Conservation (phyloP, 2,113 vertebrate species). For the Alethe diademata region DNA sequence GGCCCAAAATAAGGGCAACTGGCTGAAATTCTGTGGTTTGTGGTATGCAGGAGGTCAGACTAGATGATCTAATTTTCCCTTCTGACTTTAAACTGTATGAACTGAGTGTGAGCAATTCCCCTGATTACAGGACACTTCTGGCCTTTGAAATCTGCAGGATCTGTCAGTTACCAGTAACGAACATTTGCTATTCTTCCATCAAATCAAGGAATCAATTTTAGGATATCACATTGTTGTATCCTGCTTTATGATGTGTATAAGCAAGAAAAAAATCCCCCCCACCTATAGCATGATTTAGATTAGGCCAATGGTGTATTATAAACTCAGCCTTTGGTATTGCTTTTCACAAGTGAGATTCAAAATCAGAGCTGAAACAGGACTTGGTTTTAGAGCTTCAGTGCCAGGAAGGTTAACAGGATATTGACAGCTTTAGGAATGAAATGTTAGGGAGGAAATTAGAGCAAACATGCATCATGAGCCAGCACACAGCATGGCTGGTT, state of each 20-base stretch:
- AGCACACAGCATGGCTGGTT: conserved; percentile 47
- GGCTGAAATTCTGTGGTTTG: conserved; percentile 54
- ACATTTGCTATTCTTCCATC: background rate
- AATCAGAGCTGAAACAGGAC: background rate
- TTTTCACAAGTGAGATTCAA: background rate
- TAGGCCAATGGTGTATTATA: background rate
- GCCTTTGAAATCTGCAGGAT: background rate
- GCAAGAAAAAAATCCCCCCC: background rate
- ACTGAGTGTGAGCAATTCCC: background rate
- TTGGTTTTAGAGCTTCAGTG: background rate
- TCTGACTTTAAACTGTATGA: conserved; percentile 14
- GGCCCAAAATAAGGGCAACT: conserved; percentile 3
- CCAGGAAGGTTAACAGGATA: conserved; percentile 35
- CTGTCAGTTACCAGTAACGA: background rate
- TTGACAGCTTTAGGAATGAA: conserved; percentile 56
- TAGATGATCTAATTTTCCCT: conserved; percentile 52
- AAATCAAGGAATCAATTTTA: background rate
- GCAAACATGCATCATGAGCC: conserved; percentile 10
- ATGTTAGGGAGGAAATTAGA: conserved; percentile 28
- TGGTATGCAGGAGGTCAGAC: conserved; percentile 24
- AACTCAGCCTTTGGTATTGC: background rate
- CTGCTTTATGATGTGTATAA: background rate
- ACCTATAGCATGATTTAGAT: background rate
- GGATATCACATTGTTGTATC: background rate
- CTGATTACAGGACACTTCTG: conserved; percentile 7